phyloP scores from a whole-genome alignment of 2,113 vertebrate genomes.

The Rhombomys opimus region DNA sequence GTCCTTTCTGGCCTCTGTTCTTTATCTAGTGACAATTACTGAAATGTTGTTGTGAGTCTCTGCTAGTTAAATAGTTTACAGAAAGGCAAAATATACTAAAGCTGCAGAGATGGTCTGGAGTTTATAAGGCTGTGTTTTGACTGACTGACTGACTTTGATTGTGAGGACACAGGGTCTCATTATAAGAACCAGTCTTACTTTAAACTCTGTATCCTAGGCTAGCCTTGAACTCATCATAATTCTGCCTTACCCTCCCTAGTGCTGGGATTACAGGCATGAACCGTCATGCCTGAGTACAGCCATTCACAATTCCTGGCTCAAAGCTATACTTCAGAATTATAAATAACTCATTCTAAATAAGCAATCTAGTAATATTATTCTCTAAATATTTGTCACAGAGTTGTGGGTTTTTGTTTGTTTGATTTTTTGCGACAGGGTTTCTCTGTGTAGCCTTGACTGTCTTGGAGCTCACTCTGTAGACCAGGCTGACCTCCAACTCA shows the following conservation, averaged over 20 bases:
- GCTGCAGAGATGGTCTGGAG: conserved; percentile 8
- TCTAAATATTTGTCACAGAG: conserved; percentile 1
- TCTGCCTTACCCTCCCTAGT: neutral
- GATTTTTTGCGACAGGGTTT: no score
- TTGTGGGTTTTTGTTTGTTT: no score
- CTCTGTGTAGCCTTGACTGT: no score
- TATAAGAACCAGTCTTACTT: neutral
- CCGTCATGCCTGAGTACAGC: neutral
- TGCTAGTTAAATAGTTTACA: conserved; percentile 24
- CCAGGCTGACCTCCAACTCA: no score
- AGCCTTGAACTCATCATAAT: neutral
- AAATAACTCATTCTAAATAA: neutral
- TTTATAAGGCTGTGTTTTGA: neutral
- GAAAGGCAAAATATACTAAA: conserved; percentile 14
- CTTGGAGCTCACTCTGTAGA: no score
- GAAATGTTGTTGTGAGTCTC: neutral
- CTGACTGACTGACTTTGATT: neutral
- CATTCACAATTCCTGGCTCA: neutral
- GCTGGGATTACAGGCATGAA: neutral
- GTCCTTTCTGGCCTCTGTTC: neutral
- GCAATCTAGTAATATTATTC: neutral
- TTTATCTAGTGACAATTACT: neutral
- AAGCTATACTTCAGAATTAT: neutral
- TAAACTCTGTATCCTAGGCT: neutral
- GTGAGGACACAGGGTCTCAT: neutral